Base-by-base conservation (phyloP, 2,797 vertebrate genomes). In the Neosalanx taihuensis region DNA sequence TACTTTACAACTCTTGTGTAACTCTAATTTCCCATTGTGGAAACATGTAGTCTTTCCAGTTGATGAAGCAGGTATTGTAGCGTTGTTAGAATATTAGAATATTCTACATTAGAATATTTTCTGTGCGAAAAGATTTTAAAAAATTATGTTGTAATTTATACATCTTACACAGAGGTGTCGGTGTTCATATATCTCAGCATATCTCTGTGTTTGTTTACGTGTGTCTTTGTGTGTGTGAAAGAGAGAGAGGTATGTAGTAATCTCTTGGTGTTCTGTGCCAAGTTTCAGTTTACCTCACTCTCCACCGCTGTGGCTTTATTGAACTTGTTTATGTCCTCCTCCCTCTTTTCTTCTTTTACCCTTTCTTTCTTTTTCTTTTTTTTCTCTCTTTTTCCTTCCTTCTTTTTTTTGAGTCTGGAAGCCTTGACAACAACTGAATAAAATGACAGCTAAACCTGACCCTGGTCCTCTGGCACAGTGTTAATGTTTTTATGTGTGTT, bases 221-320 rank as follows among this genome's bases (percentile, higher is more conserved):
- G 68, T 58, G 29, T 69, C 51, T 56, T 12, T 56, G 41, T 60
- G 29, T 29, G 18, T 29, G 46, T 10, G 67, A 6, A 59, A 56
- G 26, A 26, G 59, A 74, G 56, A 37, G 58, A 74, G 85, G 88
- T 88, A 89, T 91, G 84, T 81, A 68, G 75, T 88, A 90, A 91
- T 90, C 89, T 84, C 72, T 79, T 75, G 61, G 69, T 67, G 29
- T 68, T 69, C 79, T 66, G 76, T 83, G 90, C 91, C 92, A 92
- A 89, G 92, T 94, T 92, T 94, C 93, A 92, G 91, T 93, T 93
- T 93, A 90, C 89, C 53, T 74, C 85, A 68, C 58, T 85, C 79
- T 82, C 83, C 70, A 30, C 81, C 80, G 85, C 79, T 83, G 79
- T 83, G 30, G 84, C 84, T 89, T 83, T 83, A 81, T 77, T 80